Conservation (phyloP, 2,888 invertebrate genomes). For the Lasioglossum marginatum region DNA sequence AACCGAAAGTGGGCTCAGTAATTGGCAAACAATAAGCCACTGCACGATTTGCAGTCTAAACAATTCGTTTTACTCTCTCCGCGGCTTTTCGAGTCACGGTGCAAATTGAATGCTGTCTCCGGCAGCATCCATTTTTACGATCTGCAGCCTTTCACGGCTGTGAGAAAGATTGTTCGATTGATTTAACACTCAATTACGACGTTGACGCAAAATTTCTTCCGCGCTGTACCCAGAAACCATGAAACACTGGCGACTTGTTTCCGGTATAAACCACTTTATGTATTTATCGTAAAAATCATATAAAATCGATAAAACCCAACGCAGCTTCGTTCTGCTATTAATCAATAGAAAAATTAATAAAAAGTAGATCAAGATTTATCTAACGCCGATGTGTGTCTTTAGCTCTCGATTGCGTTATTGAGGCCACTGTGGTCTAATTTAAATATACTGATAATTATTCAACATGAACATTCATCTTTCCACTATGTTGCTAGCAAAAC, state of each 20-base stretch:
- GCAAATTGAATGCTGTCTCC: constrained; percentile 3
- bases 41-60: background rate
- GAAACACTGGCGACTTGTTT: background rate
- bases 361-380: background rate
- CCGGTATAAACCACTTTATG: background rate
- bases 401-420: background rate
- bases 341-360: background rate
- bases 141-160: background rate
- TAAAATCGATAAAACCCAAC: background rate
- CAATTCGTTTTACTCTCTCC: constrained; percentile 1
- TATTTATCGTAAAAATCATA: background rate
- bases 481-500: background rate
- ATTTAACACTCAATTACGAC: background rate
- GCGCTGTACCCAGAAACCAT: background rate
- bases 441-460: background rate
- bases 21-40: constrained; percentile 3
- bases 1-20: background rate
- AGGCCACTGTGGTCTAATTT: background rate
- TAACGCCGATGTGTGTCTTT: background rate
- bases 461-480: background rate
- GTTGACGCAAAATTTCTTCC: background rate
- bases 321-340: background rate
- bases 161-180: background rate
- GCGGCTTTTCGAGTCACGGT: background rate
- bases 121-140: background rate